Base-by-base conservation (phyloP, 2,888 invertebrate species). In the Stenichneumon culpator region DNA sequence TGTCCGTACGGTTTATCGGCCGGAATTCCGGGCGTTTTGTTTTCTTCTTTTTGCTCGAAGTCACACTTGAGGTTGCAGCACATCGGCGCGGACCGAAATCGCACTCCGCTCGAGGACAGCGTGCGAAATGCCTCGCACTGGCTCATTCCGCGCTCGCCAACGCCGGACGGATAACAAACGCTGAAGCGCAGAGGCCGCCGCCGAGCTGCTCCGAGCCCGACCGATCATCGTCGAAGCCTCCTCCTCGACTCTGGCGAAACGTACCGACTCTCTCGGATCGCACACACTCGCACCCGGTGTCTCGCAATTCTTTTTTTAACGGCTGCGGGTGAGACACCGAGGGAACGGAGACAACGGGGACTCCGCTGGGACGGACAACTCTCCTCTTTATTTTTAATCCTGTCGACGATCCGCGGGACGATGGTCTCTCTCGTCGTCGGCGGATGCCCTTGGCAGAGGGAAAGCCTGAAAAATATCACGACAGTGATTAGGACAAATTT, bases 71-170 rank as follows among this genome's bases (percentile, higher is more conserved):
- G 36, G 74, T 22, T 19, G 54, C 36, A 67, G 72, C 73, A 25
- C 79, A 67, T 36, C n/a, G 7, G 39, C n/a, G 32, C 65, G 75
- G 5, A 47, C 63, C 70, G 75, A 82, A 82, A 85, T 85, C 75
- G 79, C 79, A 73, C 85, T 69, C 60, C 74, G 77, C 67, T 73
- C 79, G 79, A 44, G 67, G 81, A 81, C 73, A 81, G 81, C 84
- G 84, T 78, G 84, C 77, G 25, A 81, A 81, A 78, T 78, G 73
- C 68, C 63, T 75, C 79, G 50, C 54, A 16, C 39, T 39, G 39
- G 36, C 60, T 54, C 22, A 67, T 69, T 68, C 32, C 32, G 44
- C 57, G 77, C 77, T 82, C 57, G 73, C 47, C 78, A 63, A 63
- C 72, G 63, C 52, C 47, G 36, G 63, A 67, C 73, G 84, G 77